Base-by-base conservation (phyloP, 2,113 vertebrate species). In the Cathartes aura region DNA sequence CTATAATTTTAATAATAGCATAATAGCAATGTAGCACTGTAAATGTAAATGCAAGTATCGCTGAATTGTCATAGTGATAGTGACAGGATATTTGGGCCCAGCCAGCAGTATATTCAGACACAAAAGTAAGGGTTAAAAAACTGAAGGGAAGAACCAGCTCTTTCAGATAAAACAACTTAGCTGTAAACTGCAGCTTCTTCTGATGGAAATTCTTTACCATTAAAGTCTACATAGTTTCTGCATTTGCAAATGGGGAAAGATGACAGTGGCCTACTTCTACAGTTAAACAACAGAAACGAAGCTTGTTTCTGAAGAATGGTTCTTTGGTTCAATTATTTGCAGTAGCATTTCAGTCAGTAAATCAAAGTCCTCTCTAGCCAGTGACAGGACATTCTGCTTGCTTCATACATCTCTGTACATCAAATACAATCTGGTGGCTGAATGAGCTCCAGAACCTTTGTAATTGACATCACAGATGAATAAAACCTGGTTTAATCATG, bases 401-500 rank as follows among this genome's bases (percentile, higher is more conserved):
- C 92, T 79, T 90, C 52, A 55, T 50, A 76, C 22, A 64, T 53
- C 67, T 91, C 58, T 55, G 27, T 27, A 91, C n/a, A 86, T 88
- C 82, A 95, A 64, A 90, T 47, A 82, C 48, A 85, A 86, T 63
- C 71, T 83, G 71, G 53, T 70, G 53, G 62, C 43, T 70, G 81
- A 93, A 72, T 76, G 62, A 94, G 66, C 74, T 76, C 66, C 45
- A 76, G 45, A 87, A 87, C 23, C 68, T 96, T 93, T 71, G 47
- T 59, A 87, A 95, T 10, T 84, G 84, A 67, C 76, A 86, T 76
- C 20, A 53, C 9, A 95, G 80, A 90, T 64, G 15, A 93, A 91
- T 72, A 87, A 93, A 87, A 93, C 8, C 27, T 29, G n/a, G 32
- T 92, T 89, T 93, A 92, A 92, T 82, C 60, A 84, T 60, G 68